These are phyloP conservation scores for Pelobates fuscus DNA, from an alignment of 2,113 vertebrate genomes.

Conservation along the genomic window DNA sequence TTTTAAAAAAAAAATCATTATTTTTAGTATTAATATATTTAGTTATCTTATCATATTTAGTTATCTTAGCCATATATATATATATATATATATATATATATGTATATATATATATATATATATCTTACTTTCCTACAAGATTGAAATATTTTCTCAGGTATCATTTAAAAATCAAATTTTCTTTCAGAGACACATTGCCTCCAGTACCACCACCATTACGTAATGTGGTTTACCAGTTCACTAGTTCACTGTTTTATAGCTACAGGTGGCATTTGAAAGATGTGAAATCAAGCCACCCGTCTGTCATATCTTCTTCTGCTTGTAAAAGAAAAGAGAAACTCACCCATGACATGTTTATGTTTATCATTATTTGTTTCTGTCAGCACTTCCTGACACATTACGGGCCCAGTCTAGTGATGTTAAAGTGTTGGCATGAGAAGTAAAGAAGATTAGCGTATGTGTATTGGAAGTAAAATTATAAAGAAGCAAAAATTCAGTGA, in stretches of 20 bases:
- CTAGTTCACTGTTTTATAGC: neutral
- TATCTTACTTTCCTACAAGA: neutral
- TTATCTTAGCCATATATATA: too few species aligned
- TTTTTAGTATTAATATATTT: too few species aligned
- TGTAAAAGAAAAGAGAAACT: slow-evolving; percentile 3
- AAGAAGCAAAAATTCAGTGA: slow-evolving; percentile 1
- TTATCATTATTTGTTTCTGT: slow-evolving; percentile 39
- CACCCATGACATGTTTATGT: slow-evolving; percentile 40
- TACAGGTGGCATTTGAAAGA: slow-evolving; percentile 25
- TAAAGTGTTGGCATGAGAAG: slow-evolving; percentile 35
- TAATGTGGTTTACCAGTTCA: slow-evolving; percentile 3
- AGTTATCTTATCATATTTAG: too few species aligned
- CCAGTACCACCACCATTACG: neutral
- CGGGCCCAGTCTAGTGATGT: slow-evolving; percentile 12
- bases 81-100: neutral
- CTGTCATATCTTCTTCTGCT: slow-evolving; percentile 22
- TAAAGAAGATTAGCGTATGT: slow-evolving; percentile 39
- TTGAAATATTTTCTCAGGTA: neutral
- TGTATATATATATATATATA: neutral
- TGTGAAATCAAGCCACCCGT: neutral
- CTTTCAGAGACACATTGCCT: neutral
- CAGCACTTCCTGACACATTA: slow-evolving; percentile 10
- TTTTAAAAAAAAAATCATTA: too few species aligned
- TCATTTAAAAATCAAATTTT: too few species aligned
- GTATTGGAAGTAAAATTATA: slow-evolving; percentile 10